Evolutionary conservation across 2,113 vertebrate species (phyloP), one percentile per base, ranked within the genome.

Genomic region (Dermatemys mawii): DNA sequence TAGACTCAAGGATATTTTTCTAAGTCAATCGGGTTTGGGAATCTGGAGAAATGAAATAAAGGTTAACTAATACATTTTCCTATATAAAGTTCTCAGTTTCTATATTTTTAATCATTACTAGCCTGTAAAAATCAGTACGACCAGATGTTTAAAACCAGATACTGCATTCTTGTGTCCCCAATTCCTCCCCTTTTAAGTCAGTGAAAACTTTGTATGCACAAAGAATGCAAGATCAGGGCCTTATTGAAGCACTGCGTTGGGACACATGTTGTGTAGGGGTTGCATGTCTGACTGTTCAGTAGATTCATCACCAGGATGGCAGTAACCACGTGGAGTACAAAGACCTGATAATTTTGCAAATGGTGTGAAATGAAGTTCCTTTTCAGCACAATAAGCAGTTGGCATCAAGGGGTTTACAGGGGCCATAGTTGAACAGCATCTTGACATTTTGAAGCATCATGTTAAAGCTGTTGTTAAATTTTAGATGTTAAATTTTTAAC

Each of bases 31-130:
- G 96, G 82, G 93, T 93, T 97, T 96, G 95, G 95, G 96, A 94
- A 55, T 90, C 86, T 96, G 87, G 87, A 97, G 73, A 97, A 97
- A 97, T 95, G 90, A 96, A 96, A 97, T 97, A 97, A 98, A 97
- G 87, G 96, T 95, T 83, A 95, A 97, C 87, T 87, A 92, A 97
- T 96, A 97, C 89, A 96, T 95, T 97, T 98, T 97, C 94, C 90
- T 96, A 97, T 11, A 93, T 8, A 27, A 78, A 67, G 41, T 55
- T 89, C 93, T 97, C 63, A 0, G 92, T 95, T 95, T 96, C 89
- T 97, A 57, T 86, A 78, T 94, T 97, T 87, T 46, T 24, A 63
- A 82, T 86, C 90, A 11, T 88, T 92, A 1, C 3, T 57, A 35
- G 8, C 35, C 67, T 54, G 29, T 8, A 14, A 35, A 29, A 8